Conservation (phyloP, 2,888 invertebrate genomes). For the Alviniconcha strummeri region DNA sequence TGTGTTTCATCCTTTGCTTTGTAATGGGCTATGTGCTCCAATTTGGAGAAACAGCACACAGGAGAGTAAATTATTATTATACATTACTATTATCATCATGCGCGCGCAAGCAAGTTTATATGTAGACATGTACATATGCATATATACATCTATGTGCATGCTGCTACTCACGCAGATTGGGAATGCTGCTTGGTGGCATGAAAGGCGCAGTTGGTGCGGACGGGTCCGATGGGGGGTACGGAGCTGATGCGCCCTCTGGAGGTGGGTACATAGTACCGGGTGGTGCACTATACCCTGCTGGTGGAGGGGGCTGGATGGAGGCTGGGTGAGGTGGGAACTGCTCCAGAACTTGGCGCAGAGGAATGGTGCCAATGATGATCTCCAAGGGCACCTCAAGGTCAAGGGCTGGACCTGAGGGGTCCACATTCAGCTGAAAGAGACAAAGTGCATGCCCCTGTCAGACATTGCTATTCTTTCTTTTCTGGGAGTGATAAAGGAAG, state of each 20-base stretch:
- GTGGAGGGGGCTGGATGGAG: neutral
- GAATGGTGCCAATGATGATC: slow-evolving; percentile 66
- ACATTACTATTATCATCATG: too few species aligned
- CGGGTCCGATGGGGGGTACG: slow-evolving; percentile 9
- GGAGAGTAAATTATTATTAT: too few species aligned
- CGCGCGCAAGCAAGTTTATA: too few species aligned
- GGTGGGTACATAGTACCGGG: slow-evolving; percentile 21
- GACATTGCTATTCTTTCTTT: too few species aligned
- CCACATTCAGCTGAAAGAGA: slow-evolving; percentile 35
- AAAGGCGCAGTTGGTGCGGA: neutral
- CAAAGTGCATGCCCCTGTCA: too few species aligned
- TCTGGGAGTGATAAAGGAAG: too few species aligned
- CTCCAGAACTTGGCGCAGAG: slow-evolving; percentile 52
- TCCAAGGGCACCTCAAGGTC: slow-evolving; percentile 66
- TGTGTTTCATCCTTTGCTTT: too few species aligned
- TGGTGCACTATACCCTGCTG: neutral
- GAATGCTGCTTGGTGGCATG: slow-evolving; percentile 26
- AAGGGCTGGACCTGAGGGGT: slow-evolving; percentile 60
- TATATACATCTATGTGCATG: too few species aligned
- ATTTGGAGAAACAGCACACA: too few species aligned
- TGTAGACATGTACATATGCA: too few species aligned
- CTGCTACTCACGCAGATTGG: slow-evolving; percentile 36
- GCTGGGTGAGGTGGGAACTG: slow-evolving; percentile 36
- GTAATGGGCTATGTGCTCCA: too few species aligned
- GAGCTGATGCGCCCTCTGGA: slow-evolving; percentile 8